Evolutionary conservation across 2,888 invertebrate genomes (phyloP), one percentile per base, ranked within the genome.

Genomic region (Ormyrus rosae): DNA sequence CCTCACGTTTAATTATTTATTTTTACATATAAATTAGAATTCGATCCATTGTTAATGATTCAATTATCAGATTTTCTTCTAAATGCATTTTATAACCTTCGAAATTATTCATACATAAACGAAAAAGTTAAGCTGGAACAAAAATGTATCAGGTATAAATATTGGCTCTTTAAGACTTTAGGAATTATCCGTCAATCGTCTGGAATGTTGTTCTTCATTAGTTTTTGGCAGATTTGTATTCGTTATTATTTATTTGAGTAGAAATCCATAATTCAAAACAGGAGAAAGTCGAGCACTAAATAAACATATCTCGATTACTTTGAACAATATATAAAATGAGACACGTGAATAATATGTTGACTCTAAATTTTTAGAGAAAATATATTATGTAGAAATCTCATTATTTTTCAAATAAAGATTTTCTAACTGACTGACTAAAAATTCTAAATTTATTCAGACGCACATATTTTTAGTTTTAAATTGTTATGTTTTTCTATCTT

Each of bases 121-220:
- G 51, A 61, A 63, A 61, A 50, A 76, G 72, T 72, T 7, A 75
- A 67, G 46, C 56, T 76, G 61, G 56, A 68, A 76, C 61, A 10
- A 80, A 70, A 60, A 75, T 34, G 70, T 65, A 34, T 13, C 48
- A 65, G 51, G 45, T 53, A 58, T 5, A 61, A n/a, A 6, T 63
- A 50, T 13, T 68, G 76, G 76, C 71, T 76, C 71, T 71, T 53
- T 50, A 63, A 58, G 70, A 75, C 65, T 73, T 71, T 60, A 80
- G 74, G 75, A 80, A 80, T 76, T 72, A 72, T 80, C 76, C 76
- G 80, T 76, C 63, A 34, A 71, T 76, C 19, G 7, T 76, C 61
- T 80, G 80, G 80, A 80, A 80, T 80, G 80, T 76, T 80, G 53
- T 61, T 71, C 64, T 76, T 76, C 55, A 53, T 80, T 76, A 67